Evolutionary conservation across 2,113 vertebrate genomes (phyloP), one percentile per base, ranked within the genome.

Genomic region (Syngnathoides biaculeatus): DNA sequence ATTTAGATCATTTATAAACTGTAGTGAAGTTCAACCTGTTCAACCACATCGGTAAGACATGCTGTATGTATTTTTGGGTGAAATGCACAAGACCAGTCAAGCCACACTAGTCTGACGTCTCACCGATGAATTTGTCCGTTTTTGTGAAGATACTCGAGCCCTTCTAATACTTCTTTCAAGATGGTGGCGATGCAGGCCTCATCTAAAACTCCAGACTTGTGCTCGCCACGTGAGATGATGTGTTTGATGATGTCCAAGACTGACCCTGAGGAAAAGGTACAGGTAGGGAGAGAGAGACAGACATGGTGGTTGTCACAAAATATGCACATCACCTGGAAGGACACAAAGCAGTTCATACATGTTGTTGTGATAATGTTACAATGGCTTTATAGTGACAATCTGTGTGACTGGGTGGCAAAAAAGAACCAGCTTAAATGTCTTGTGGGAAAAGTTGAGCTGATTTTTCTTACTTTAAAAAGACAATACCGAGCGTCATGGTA

Each of bases 201-300:
- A 63, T 98, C 96, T 70, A 98, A 73, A 65, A 98, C 95, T 12
- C 95, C 95, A 0, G 76, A 93, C 90, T 93, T 95, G 83, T 98
- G 95, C n/a, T 98, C 95, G 5, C 95, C 95, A 64, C 95, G 94
- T 56, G 95, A 94, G 81, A 98, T 92, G 24, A 94, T 95, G 65
- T 97, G 93, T 70, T 98, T 98, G 85, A 98, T 98, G 71, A 98
- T 95, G 88, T 97, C 96, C 89, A 98, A 84, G 76, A 98, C 95
- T 8, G 96, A 98, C 58, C 96, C 96, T 98, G 79, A 14, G 45
- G 66, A 15, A 74, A 20, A 72, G 66, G 72, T 35, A 27, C 8
- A 40, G 20, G 14, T 9, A 39, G 35, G 1, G 24, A 30, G 13
- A 14, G 7, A 57, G 27, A 13, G 19, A 12, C 17, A 8, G 20